Conservation (phyloP, 2,797 vertebrate species). For the Pangasius djambal region DNA sequence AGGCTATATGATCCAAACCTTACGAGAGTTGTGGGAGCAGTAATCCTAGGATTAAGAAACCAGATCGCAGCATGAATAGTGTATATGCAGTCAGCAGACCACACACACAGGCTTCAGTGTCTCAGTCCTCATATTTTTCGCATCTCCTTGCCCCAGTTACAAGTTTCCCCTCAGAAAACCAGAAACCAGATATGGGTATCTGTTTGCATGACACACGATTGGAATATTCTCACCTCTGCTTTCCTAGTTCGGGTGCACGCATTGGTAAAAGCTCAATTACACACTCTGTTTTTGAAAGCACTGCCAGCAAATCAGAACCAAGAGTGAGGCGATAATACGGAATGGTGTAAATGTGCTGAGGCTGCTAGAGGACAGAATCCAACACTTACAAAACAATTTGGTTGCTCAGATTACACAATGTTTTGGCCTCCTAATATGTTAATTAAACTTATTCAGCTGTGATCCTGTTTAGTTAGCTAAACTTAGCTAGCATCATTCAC, state of each 20-base stretch:
- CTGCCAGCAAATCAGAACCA: background rate
- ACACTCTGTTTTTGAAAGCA: background rate
- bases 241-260: background rate
- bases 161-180: slow-evolving; percentile 36
- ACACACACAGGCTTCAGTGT: slow-evolving; percentile 30
- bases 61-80: slow-evolving; percentile 63
- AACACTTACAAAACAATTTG: background rate
- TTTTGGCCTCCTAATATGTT: background rate
- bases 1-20: slow-evolving; percentile 21
- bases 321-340: background rate
- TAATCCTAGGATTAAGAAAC: slow-evolving; percentile 57
- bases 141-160: background rate
- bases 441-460: background rate
- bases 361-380: background rate
- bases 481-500: background rate
- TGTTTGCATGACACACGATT: slow-evolving; percentile 13
- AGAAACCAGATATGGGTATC: slow-evolving; percentile 39
- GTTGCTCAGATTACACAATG: background rate
- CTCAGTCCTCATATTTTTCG: slow-evolving; percentile 28
- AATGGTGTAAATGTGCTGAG: no score
- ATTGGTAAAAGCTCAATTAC: slow-evolving; percentile 7
- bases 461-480: background rate
- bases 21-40: background rate
- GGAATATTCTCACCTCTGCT: slow-evolving; percentile 22
- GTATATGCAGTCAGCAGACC: slow-evolving; percentile 48